Evolutionary conservation across 2,113 vertebrate species (phyloP).

Genomic region (Tetrax tetrax): DNA sequence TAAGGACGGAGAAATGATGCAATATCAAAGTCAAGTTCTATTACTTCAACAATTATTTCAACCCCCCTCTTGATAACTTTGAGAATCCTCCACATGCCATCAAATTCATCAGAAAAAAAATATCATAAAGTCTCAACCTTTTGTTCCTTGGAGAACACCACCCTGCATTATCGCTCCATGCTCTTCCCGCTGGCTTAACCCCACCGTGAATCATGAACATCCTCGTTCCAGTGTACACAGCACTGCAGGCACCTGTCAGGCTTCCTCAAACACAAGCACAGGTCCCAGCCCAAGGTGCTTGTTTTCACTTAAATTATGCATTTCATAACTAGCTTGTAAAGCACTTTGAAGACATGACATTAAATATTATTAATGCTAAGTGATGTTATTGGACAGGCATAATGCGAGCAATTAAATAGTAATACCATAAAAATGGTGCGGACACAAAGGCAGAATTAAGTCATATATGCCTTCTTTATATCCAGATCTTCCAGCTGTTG

Average conservation of each 20-base stretch:
- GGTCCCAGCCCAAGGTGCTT: background rate
- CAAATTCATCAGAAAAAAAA: background rate
- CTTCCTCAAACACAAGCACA: background rate
- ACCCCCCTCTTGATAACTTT: background rate
- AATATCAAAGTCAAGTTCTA: background rate
- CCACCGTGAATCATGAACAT: background rate
- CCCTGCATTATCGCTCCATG: rapidly evolving
- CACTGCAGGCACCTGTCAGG: background rate
- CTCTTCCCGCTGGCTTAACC: background rate
- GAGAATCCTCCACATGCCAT: background rate
- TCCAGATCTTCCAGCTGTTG: background rate
- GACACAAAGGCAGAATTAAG: background rate
- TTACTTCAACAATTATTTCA: background rate
- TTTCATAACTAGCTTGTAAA: conserved; percentile 27
- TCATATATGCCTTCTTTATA: background rate
- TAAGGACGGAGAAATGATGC: background rate
- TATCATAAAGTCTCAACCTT: background rate
- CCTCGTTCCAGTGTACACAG: background rate
- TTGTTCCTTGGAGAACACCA: background rate
- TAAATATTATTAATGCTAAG: background rate
- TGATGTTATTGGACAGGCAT: background rate
- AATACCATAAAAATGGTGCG: background rate
- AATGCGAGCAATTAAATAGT: conserved; percentile 1
- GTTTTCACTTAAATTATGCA: background rate
- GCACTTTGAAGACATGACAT: background rate